Evolutionary conservation across 1,140 invertebrate species (phyloP), one percentile per base, ranked within the genome.

Genomic region (Thalassaphorura encarpata): DNA sequence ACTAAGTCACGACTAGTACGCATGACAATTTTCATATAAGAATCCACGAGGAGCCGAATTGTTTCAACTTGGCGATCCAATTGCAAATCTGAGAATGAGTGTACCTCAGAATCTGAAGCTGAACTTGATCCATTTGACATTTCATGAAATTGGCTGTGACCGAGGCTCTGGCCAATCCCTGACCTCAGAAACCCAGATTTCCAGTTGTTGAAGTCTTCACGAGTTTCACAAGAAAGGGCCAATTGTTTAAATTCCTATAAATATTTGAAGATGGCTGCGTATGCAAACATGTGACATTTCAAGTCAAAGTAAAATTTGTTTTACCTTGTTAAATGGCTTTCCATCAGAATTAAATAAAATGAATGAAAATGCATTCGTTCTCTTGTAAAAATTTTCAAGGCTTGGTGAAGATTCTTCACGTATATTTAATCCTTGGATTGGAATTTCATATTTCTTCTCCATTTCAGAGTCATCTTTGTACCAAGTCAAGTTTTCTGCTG

Each of bases 201-300:
- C 97, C 97, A 99, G 5, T 93, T 96, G 74, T 99, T 97, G n/a
- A 99, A 91, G 63, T 99, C 96, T 69, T 99, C 97, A 69, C 95
- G 86, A 45, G 83, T 97, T 73, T 97, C 93, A 69, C 93, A 97
- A 49, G 93, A 96, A 69, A 99, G 78, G 75, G 99, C 96, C 39
- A 97, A 75, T 72, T 94, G 88, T 74, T 97, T 97, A 72, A 89
- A 95, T 74, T 97, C 93, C 82, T 85, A 29, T 24, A 33, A 15
- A 53, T 6, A 16, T 33, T 11, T 31, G 19, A 51, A 51, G 11
- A 21, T 13, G 29, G 46, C 11, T 8, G 15, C 6, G 13, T 11
- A 48, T 18, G 16, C 21, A 15, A 8, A 21, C 51, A 8, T 21
- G n/a, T 6, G n/a, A 27, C 26, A 21, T 27, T n/a, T 13, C 41